phyloP scores from a whole-genome alignment of 2,888 invertebrate genomes.

The Brenthis ino region DNA sequence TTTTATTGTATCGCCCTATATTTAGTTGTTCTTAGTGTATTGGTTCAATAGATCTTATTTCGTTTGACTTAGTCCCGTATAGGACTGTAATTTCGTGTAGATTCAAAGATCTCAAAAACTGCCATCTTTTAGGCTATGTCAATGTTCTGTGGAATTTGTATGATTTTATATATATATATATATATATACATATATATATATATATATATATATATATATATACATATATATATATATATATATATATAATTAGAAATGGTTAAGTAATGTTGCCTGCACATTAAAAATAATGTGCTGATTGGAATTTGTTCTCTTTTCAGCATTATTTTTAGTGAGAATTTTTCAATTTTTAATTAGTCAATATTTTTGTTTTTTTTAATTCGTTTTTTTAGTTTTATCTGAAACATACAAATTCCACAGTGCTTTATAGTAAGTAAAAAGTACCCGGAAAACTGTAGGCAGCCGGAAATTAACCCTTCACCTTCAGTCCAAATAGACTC shows the following conservation, averaged over 20 bases:
- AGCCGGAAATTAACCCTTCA: constrained; percentile 7
- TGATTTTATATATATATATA: neutral
- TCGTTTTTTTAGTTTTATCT: neutral
- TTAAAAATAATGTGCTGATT: too few species aligned
- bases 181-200: too few species aligned
- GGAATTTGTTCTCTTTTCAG: too few species aligned
- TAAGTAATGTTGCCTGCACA: too few species aligned
- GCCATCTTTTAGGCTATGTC: constrained; percentile 53
- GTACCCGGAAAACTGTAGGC: constrained; percentile 12
- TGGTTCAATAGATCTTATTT: constrained; percentile 19
- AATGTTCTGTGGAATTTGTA: constrained; percentile 48
- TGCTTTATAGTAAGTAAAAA: constrained; percentile 25
- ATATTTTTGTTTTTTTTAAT: neutral
- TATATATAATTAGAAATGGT: too few species aligned
- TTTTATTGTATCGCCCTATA: neutral
- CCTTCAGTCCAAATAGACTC: constrained; percentile 21
- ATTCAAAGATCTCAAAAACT: constrained; percentile 73
- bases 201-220: too few species aligned
- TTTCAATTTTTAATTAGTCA: neutral
- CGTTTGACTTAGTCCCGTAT: constrained; percentile 62
- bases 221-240: too few species aligned
- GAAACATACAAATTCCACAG: constrained; percentile 17
- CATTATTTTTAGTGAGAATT: too few species aligned
- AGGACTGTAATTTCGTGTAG: constrained; percentile 65
- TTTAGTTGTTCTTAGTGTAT: constrained; percentile 18